Evolutionary conservation across 2,888 invertebrate species (phyloP).

Genomic region (Drymonia ruficornis): DNA sequence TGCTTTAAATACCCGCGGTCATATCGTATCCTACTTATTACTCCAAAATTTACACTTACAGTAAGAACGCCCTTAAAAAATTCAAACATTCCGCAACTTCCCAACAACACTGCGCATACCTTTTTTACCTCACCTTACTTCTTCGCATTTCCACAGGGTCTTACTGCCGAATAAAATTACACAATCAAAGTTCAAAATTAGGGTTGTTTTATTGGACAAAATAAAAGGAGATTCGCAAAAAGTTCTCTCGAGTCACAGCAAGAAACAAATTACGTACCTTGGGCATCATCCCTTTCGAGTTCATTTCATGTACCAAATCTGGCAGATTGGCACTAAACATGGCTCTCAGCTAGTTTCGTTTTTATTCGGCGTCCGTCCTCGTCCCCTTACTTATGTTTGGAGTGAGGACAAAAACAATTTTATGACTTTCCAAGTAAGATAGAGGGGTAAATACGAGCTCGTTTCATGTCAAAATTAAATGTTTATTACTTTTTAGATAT

Average conservation of each 20-base stretch:
- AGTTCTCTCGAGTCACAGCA: slow-evolving; percentile 39
- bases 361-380: slow-evolving; percentile 38
- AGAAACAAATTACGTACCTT: slow-evolving; percentile 39
- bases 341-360: slow-evolving; percentile 33
- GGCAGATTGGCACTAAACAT: slow-evolving; percentile 46
- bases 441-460: slow-evolving; percentile 33
- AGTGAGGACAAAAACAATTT: slow-evolving; percentile 43
- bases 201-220: slow-evolving; percentile 45
- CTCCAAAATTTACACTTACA: slow-evolving; percentile 3
- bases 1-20: slow-evolving; percentile 3
- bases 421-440: slow-evolving; percentile 41
- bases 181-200: slow-evolving; percentile 54
- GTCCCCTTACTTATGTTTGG: slow-evolving; percentile 32
- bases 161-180: slow-evolving; percentile 42
- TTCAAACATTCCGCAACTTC: slow-evolving; percentile 17
- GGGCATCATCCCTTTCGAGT: slow-evolving; percentile 36
- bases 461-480: slow-evolving; percentile 30
- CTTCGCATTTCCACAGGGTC: slow-evolving; percentile 39
- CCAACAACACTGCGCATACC: slow-evolving; percentile 21
- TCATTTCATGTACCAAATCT: slow-evolving; percentile 46
- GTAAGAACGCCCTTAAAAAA: slow-evolving; percentile 20
- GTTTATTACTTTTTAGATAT: slow-evolving; percentile 42
- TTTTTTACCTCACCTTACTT: slow-evolving; percentile 27
- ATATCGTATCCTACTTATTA: background rate
- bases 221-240: slow-evolving; percentile 41